Conservation (phyloP, 2,797 vertebrate genomes). For the Schizothorax lantsangensis region DNA sequence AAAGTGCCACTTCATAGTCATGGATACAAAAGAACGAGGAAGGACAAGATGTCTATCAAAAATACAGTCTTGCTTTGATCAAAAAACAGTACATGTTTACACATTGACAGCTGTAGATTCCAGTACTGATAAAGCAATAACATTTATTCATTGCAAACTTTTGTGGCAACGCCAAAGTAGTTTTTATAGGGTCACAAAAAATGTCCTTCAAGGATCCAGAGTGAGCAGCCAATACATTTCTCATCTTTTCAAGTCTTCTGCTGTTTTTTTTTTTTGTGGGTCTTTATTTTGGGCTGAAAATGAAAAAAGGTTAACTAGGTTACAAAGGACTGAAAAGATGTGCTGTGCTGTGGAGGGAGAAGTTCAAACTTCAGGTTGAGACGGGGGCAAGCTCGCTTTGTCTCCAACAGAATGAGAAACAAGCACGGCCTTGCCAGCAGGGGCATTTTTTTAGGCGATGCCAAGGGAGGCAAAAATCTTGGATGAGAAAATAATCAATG, state of each 20-base stretch:
- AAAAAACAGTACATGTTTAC: neutral
- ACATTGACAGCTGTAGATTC: neutral
- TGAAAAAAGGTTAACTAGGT: slow-evolving; percentile 49
- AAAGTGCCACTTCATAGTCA: slow-evolving; percentile 42
- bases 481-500: neutral
- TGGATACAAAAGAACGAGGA: slow-evolving; percentile 2
- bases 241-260: slow-evolving; percentile 21
- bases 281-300: slow-evolving; percentile 38
- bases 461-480: neutral
- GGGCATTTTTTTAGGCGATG: neutral
- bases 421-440: neutral
- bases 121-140: neutral
- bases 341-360: slow-evolving; percentile 33
- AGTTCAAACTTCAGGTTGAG: slow-evolving; percentile 44
- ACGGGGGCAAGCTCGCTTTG: neutral
- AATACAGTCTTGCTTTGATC: neutral
- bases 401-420: neutral
- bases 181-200: slow-evolving; percentile 37
- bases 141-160: slow-evolving; percentile 13
- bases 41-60: slow-evolving; percentile 23
- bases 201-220: slow-evolving; percentile 14
- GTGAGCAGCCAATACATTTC: neutral
- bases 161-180: neutral
- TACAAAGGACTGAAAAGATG: slow-evolving; percentile 43
- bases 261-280: slow-evolving; percentile 1